phyloP scores from a whole-genome alignment of 2,888 invertebrate genomes.

The Cataglyphis cursor region DNA sequence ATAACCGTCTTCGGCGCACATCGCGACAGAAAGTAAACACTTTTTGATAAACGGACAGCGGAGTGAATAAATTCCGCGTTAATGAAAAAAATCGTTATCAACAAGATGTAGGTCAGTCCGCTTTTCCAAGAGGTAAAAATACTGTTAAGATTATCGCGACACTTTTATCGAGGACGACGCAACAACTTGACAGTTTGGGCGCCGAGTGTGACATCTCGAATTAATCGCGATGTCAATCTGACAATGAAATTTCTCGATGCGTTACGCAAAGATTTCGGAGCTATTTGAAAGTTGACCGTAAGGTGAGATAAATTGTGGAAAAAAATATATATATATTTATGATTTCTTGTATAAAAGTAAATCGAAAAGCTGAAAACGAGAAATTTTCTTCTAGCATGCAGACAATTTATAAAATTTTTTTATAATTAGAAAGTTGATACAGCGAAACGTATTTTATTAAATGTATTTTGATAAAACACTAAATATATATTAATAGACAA shows the following conservation, averaged over 20 bases:
- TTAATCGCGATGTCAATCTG: slow-evolving; percentile 30
- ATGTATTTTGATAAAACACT: background rate
- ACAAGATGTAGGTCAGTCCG: slow-evolving; percentile 49
- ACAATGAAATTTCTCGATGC: slow-evolving; percentile 15
- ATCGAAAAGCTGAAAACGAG: background rate
- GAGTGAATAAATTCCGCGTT: slow-evolving; percentile 28
- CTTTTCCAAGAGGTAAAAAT: background rate
- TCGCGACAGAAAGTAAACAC: slow-evolving; percentile 52
- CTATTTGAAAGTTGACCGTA: background rate
- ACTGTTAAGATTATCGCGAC: slow-evolving; percentile 51
- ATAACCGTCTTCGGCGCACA: slow-evolving; percentile 18
- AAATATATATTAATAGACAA: background rate
- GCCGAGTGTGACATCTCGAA: background rate
- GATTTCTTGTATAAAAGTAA: background rate
- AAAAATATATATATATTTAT: background rate
- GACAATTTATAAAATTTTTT: background rate
- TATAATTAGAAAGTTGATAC: background rate
- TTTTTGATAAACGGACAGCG: slow-evolving; percentile 22
- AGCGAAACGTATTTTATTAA: background rate
- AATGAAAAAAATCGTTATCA: slow-evolving; percentile 46
- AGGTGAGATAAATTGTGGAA: background rate
- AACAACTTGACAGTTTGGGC: slow-evolving; percentile 18
- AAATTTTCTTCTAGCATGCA: background rate
- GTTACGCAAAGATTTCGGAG: background rate
- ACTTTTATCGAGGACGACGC: slow-evolving; percentile 25